Percentiles rank a stretch among this genome's conserved stretches.
Conservation (phyloP, 1,140 invertebrate species). For the Penaeus japonicus region DNA sequence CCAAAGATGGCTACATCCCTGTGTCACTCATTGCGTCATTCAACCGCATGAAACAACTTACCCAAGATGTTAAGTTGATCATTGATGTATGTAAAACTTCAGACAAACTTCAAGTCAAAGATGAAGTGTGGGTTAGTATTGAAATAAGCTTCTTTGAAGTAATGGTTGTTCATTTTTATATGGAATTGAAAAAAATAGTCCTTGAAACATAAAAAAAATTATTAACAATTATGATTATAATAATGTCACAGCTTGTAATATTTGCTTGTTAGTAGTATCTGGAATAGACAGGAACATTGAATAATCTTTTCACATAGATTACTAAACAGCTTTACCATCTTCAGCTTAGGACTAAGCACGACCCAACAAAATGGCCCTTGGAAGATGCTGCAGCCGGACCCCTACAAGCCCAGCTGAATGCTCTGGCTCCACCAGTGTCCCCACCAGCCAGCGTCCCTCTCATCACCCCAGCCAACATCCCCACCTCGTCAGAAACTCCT, state of each 20-base stretch:
- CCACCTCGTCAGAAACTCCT: constrained; percentile 82
- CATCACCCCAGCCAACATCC: constrained; percentile 67
- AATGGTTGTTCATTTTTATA: too few relatives aligned
- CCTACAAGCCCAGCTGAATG: constrained; percentile 30
- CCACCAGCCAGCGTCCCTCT: constrained; percentile 35
- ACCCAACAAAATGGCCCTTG: constrained; percentile 89
- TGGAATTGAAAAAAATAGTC: too few relatives aligned
- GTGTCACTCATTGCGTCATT: constrained; percentile 94
- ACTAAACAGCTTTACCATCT: constrained; percentile 41
- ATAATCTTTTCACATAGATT: neutral
- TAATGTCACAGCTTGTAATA: too few relatives aligned
- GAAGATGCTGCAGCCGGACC: constrained; percentile 52
- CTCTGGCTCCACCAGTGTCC: neutral
- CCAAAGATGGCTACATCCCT: constrained; percentile 89
- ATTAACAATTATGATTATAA: too few relatives aligned
- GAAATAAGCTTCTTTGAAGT: neutral
- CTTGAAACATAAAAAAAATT: too few relatives aligned
- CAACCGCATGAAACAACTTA: constrained; percentile 88
- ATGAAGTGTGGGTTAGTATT: constrained; percentile 74
- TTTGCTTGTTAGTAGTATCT: too few relatives aligned
- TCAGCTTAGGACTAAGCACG: constrained; percentile 79
- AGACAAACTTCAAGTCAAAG: constrained; percentile 81
- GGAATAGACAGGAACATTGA: too few relatives aligned
- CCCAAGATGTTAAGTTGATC: constrained; percentile 83
- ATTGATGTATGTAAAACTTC: constrained; percentile 83